Base-by-base conservation (phyloP, 2,113 vertebrate genomes). In the Coptodon bakossiorum region DNA sequence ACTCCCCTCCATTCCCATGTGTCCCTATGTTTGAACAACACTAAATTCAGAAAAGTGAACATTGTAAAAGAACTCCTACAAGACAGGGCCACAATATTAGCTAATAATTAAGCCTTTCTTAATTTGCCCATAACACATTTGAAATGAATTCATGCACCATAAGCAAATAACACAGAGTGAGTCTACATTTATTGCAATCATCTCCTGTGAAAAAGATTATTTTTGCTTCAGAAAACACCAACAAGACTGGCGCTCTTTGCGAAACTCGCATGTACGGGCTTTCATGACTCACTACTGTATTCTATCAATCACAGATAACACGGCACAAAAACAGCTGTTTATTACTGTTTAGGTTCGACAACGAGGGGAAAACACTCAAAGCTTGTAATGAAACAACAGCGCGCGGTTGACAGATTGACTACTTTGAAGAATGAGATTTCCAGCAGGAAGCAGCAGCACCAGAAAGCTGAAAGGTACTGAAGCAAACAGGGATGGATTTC, bases 61-160 rank as follows among this genome's bases (percentile, higher is more conserved):
- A 31, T n/a, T 50, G 73, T 0, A 7, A 78, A 78, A 50, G 45
- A 48, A 31, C 43, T 16, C 27, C 40, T 73, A 40, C 24, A 45
- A 45, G 0, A 22, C 19, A 6, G 0, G 54, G 63, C n/a, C n/a
- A n/a, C 34, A 40, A 38, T 36, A 36, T 45, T 22, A 43, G 1
- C 0, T 71, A 16, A 40, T 40, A 54, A 83, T 73, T 8, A 84
- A 73, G 2, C 52, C 36, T 71, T 4, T 24, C 27, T 13, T 84
- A 66, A 71, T 34, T 52, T n/a, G 27, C 10, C 27, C 27, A 31
- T 78, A 50, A 52, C 16, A 29, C 9, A 50, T 50, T 78, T 78
- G 4, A 29, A 78, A 78, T n/a, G 6, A 31, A 78, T n/a, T 52
- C 73, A 52, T n/a, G 16, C 27, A 78, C 0, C 73, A 78, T 3